Conservation (phyloP, 1,140 invertebrate species). For the Chlorops oryzae region DNA sequence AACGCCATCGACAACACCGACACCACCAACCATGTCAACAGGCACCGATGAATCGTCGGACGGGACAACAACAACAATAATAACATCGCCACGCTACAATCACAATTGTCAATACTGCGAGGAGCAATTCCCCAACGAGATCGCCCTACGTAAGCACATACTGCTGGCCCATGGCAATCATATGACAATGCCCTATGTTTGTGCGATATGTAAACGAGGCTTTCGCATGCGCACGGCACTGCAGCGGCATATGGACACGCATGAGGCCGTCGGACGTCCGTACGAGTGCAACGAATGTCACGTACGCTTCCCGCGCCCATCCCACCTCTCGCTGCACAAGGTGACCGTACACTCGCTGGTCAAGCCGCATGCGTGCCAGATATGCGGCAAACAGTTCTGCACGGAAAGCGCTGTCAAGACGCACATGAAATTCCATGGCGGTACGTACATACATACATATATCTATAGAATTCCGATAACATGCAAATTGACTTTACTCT, state of each 20-base stretch:
- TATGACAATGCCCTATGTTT: slow-evolving; percentile 35
- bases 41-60: too few relatives aligned
- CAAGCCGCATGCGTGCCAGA: slow-evolving; percentile 39
- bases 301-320: slow-evolving; percentile 37
- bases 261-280: slow-evolving; percentile 36
- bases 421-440: slow-evolving; percentile 47
- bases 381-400: slow-evolving; percentile 45
- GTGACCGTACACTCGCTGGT: slow-evolving; percentile 38
- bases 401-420: slow-evolving; percentile 46
- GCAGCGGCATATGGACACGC: slow-evolving; percentile 43
- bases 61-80: too few relatives aligned
- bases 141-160: slow-evolving; percentile 38
- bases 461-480: neutral
- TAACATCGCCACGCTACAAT: slow-evolving; percentile 19
- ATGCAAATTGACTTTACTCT: neutral
- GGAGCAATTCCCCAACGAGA: slow-evolving; percentile 35
- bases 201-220: slow-evolving; percentile 37
- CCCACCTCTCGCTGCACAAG: slow-evolving; percentile 39
- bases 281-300: slow-evolving; percentile 39
- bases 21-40: slow-evolving; percentile 27
- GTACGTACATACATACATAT: slow-evolving; percentile 26
- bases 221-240: slow-evolving; percentile 39
- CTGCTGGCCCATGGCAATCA: slow-evolving; percentile 36
- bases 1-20: slow-evolving; percentile 30
- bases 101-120: slow-evolving; percentile 37